Evolutionary conservation across 2,113 vertebrate genomes (phyloP).

Genomic region (Pogonocichla stellata): DNA sequence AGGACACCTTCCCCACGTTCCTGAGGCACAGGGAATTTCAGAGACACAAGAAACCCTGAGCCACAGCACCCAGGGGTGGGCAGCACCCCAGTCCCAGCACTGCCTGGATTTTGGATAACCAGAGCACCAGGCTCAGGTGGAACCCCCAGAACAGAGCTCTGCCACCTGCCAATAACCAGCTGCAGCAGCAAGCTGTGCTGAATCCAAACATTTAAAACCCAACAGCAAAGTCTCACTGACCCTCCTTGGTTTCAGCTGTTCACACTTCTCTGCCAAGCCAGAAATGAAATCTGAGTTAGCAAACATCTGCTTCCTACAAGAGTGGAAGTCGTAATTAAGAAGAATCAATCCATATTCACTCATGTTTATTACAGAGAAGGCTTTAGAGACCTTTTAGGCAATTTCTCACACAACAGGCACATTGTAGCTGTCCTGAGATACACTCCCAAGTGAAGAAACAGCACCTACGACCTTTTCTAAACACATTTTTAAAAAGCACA

Average conservation of each 20-base stretch:
- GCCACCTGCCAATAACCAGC: neutral
- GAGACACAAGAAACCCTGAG: neutral
- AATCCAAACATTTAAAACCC: neutral
- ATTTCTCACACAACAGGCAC: neutral
- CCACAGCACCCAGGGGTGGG: fast-evolving
- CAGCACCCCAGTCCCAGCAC: neutral
- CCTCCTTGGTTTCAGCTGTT: neutral
- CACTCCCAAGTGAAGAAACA: neutral
- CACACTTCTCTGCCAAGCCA: neutral
- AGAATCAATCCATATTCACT: neutral
- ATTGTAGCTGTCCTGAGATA: neutral
- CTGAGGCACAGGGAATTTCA: neutral
- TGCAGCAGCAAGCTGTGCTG: neutral
- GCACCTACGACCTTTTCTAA: neutral
- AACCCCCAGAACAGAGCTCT: neutral
- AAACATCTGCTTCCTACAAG: neutral
- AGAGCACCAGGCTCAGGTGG: neutral
- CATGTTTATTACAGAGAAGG: neutral
- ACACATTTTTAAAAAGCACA: neutral
- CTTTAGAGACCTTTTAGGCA: neutral
- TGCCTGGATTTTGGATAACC: fast-evolving
- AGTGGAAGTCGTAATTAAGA: neutral
- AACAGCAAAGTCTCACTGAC: neutral
- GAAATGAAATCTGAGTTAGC: neutral
- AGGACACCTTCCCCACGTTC: neutral